Percentiles rank a stretch among this genome's conserved stretches.
phyloP scores from a whole-genome alignment of 2,888 invertebrate species.

The Octodonta nipae region DNA sequence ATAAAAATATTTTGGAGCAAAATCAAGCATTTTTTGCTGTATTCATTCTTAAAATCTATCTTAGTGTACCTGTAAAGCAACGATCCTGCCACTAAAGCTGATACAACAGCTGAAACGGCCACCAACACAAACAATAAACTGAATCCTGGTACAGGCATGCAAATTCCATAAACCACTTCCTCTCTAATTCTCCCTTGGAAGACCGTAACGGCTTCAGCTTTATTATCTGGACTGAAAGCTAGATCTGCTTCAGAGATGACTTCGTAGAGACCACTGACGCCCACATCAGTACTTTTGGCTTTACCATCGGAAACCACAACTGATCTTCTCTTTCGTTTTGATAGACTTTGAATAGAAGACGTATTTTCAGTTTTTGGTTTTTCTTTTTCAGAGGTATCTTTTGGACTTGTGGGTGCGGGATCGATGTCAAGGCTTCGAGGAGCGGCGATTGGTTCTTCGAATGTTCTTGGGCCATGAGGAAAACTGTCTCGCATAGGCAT shows the following conservation, averaged over 20 bases:
- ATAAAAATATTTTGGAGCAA: too few relatives aligned
- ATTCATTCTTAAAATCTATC: too few relatives aligned
- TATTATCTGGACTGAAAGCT: slow-evolving; percentile 72
- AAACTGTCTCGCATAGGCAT: slow-evolving; percentile 49
- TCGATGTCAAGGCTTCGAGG: slow-evolving; percentile 34
- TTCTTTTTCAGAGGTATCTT: slow-evolving; percentile 2
- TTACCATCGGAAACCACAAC: slow-evolving; percentile 56
- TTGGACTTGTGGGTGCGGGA: neutral
- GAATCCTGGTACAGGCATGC: slow-evolving; percentile 79
- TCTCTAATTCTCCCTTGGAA: slow-evolving; percentile 78
- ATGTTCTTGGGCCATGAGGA: slow-evolving; percentile 64
- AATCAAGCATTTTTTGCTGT: too few relatives aligned
- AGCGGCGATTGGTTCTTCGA: slow-evolving; percentile 43
- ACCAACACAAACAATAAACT: slow-evolving; percentile 78
- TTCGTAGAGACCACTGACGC: slow-evolving; percentile 79
- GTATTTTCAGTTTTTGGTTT: slow-evolving; percentile 5
- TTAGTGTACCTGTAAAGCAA: slow-evolving; percentile 25
- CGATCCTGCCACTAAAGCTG: slow-evolving; percentile 68
- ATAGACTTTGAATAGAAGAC: slow-evolving; percentile 3
- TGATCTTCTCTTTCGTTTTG: slow-evolving; percentile 46
- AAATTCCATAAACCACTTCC: slow-evolving; percentile 83
- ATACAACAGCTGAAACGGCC: slow-evolving; percentile 74
- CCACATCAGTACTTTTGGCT: slow-evolving; percentile 72
- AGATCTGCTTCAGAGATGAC: slow-evolving; percentile 82
- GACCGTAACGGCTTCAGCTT: slow-evolving; percentile 70